Evolutionary conservation across 1,140 invertebrate species (phyloP).

Genomic region (Drosophila serrata): DNA sequence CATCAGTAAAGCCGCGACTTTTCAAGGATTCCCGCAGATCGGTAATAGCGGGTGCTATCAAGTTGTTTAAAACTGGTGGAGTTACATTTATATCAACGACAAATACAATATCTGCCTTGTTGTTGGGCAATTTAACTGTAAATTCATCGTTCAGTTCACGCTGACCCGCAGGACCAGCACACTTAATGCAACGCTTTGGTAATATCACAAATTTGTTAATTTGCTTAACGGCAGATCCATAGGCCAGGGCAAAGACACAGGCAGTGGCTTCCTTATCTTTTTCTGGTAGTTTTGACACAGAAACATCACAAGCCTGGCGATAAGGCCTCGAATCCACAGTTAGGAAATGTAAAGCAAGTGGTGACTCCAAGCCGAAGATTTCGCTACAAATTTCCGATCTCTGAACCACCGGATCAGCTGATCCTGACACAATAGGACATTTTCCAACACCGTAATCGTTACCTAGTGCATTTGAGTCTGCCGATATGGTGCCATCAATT

Average conservation of each 20-base stretch:
- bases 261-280: slow-evolving; percentile 86
- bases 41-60: slow-evolving; percentile 81
- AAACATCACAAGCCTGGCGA: slow-evolving; percentile 89
- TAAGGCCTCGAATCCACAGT: slow-evolving; percentile 83
- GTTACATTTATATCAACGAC: slow-evolving; percentile 88
- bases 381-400: slow-evolving; percentile 87
- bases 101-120: slow-evolving; percentile 91
- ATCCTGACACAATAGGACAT: slow-evolving; percentile 86
- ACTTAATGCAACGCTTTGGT: slow-evolving; percentile 88
- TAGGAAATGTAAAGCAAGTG: slow-evolving; percentile 86
- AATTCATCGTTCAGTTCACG: slow-evolving; percentile 87
- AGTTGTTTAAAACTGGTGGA: slow-evolving; percentile 78
- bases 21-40: slow-evolving; percentile 85
- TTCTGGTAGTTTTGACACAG: slow-evolving; percentile 85
- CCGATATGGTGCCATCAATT: slow-evolving; percentile 89
- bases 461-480: slow-evolving; percentile 88
- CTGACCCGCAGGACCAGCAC: slow-evolving; percentile 86
- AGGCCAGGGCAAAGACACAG: slow-evolving; percentile 88
- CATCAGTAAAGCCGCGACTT: slow-evolving; percentile 87
- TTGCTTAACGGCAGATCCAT: slow-evolving; percentile 87
- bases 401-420: slow-evolving; percentile 3
- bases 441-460: slow-evolving; percentile 89
- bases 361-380: slow-evolving; percentile 88
- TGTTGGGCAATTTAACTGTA: slow-evolving; percentile 89
- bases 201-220: slow-evolving; percentile 86